A percentile compares a stretch with the other conserved stretches of the same genome.
These are phyloP conservation scores for Agelastica alni DNA, from an alignment of 2,888 invertebrate genomes.

Conservation along the genomic window DNA sequence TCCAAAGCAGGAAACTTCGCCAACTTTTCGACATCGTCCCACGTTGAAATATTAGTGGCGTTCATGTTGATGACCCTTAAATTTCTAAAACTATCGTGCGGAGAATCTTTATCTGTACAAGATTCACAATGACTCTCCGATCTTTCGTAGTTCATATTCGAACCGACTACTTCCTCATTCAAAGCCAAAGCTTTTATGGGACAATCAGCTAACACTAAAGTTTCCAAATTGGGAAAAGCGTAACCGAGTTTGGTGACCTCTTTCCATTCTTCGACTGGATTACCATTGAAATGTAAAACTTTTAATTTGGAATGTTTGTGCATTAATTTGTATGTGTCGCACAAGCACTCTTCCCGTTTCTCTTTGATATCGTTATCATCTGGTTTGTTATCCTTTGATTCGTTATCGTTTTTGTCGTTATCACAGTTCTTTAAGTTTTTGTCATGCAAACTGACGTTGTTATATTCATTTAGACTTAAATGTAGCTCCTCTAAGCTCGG, in stretches of 20 bases:
- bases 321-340: conserved; percentile 30
- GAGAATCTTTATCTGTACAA: conserved; percentile 59
- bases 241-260: conserved; percentile 83
- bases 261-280: conserved; percentile 81
- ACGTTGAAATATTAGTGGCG: conserved; percentile 78
- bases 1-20: conserved; percentile 80
- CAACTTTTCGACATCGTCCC: conserved; percentile 89
- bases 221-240: conserved; percentile 84
- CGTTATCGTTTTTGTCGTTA: conserved; percentile 32
- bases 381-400: no score
- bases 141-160: conserved; percentile 49
- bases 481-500: conserved; percentile 89
- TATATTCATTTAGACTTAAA: conserved; percentile 88
- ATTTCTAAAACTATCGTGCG: conserved; percentile 68
- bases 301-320: conserved; percentile 68
- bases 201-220: conserved; percentile 84
- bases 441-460: conserved; percentile 70
- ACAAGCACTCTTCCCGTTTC: conserved; percentile 26
- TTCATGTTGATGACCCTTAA: conserved; percentile 83
- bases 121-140: conserved; percentile 64
- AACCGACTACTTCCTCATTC: conserved; percentile 32
- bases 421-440: conserved; percentile 44
- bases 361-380: no score
- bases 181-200: conserved; percentile 66
- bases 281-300: conserved; percentile 86